Conservation (phyloP, 2,888 invertebrate species). For the Amphipyra tragopoginis region DNA sequence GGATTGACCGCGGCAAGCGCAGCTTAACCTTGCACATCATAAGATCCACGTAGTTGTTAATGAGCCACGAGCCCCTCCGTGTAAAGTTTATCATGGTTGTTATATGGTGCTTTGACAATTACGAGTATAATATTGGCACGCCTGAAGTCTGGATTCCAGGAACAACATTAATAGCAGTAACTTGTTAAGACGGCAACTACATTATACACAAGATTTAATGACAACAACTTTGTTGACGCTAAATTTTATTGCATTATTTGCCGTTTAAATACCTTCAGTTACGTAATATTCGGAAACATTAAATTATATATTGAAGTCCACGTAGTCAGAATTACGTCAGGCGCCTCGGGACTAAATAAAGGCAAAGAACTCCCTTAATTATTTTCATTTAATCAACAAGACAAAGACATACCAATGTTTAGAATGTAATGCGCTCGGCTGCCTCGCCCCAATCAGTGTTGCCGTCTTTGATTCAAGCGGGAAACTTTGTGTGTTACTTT, state of each 20-base stretch:
- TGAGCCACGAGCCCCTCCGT: too few relatives aligned
- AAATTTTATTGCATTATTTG: conserved; percentile 10
- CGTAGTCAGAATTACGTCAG: conserved; percentile 16
- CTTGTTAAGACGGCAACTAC: conserved; percentile 25
- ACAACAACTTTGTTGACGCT: conserved; percentile 23
- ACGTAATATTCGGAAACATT: conserved; percentile 5
- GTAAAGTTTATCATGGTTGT: conserved; percentile 35
- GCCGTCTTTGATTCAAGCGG: conserved; percentile 73
- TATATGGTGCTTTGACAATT: conserved; percentile 33
- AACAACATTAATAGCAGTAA: conserved; percentile 25
- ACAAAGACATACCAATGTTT: conserved; percentile 64
- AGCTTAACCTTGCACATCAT: too few relatives aligned
- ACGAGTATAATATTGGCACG: conserved; percentile 22
- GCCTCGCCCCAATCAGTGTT: conserved; percentile 73
- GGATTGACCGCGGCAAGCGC: too few relatives aligned
- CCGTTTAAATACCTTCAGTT: too few relatives aligned
- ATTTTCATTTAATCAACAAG: conserved; percentile 64
- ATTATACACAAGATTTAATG: conserved; percentile 13
- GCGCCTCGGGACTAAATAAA: conserved; percentile 41
- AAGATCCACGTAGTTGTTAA: too few relatives aligned
- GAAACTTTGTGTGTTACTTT: conserved; percentile 84
- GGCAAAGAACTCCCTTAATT: conserved; percentile 58
- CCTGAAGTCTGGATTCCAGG: conserved; percentile 17
- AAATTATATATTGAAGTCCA: conserved; percentile 16
- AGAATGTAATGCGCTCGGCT: conserved; percentile 65